These are phyloP conservation scores for Aphidius ervi DNA, from an alignment of 1,140 invertebrate genomes.

Conservation along the genomic window DNA sequence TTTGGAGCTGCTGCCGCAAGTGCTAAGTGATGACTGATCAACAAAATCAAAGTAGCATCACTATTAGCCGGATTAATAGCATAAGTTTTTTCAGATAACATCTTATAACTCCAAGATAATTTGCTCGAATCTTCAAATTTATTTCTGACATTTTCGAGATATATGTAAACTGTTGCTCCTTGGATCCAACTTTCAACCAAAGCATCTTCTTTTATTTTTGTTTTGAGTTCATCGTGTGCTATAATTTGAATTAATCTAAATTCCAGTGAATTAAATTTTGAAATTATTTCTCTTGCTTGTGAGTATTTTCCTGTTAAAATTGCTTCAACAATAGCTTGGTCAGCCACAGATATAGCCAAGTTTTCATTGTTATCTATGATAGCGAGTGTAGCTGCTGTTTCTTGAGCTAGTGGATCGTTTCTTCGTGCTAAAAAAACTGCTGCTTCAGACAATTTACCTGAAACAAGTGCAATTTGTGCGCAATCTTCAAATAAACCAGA, in stretches of 20 bases:
- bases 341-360: constrained; percentile 31
- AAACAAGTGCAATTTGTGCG: constrained; percentile 53
- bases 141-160: constrained; percentile 31
- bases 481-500: constrained; percentile 58
- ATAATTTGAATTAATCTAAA: constrained; percentile 35
- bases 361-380: constrained; percentile 30
- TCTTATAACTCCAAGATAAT: constrained; percentile 23
- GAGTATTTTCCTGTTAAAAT: constrained; percentile 29
- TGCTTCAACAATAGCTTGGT: constrained; percentile 37
- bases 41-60: constrained; percentile 28
- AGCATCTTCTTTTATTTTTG: constrained; percentile 19
- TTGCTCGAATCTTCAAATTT: constrained; percentile 22
- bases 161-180: constrained; percentile 19
- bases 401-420: constrained; percentile 30
- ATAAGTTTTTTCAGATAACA: constrained; percentile 9
- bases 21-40: constrained; percentile 38
- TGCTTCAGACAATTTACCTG: constrained; percentile 36
- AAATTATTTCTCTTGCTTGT: constrained; percentile 29
- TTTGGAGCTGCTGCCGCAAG: constrained; percentile 29
- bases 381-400: constrained; percentile 40
- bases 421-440: constrained; percentile 38
- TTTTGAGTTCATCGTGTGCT: constrained; percentile 27
- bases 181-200: constrained; percentile 28
- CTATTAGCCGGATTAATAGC: constrained; percentile 2
- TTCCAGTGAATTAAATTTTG: constrained; percentile 31